phyloP scores from a whole-genome alignment of 1,140 invertebrate species.

The Acromyrmex heyeri region DNA sequence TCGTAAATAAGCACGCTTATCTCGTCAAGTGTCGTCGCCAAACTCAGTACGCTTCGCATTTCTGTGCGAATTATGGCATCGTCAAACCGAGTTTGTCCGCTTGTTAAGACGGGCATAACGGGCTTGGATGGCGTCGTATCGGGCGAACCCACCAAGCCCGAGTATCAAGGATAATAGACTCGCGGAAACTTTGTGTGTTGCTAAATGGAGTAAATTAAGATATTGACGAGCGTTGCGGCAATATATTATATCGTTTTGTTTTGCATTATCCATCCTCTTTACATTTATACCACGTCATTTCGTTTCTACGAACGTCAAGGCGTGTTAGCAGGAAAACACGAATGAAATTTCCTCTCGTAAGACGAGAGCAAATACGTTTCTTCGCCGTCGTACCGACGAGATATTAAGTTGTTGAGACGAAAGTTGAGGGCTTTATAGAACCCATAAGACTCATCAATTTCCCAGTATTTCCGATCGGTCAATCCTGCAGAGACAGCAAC shows the following conservation, averaged over 20 bases:
- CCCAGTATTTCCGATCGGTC: conserved; percentile 61
- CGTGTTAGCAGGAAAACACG: conserved; percentile 22
- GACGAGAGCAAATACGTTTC: conserved; percentile 35
- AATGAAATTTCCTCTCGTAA: conserved; percentile 30
- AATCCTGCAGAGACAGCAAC: conserved; percentile 62
- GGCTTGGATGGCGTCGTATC: neutral
- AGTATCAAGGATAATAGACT: conserved; percentile 8
- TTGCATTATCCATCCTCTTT: conserved; percentile 28
- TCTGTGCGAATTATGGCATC: conserved; percentile 61
- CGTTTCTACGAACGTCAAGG: conserved; percentile 22
- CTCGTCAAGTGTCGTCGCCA: conserved; percentile 62
- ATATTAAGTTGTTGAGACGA: conserved; percentile 62
- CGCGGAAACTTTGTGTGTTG: conserved; percentile 27
- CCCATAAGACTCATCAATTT: conserved; percentile 61
- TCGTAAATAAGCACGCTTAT: conserved; percentile 62
- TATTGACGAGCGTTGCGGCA: conserved; percentile 30
- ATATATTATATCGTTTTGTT: conserved; percentile 26
- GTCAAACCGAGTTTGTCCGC: conserved; percentile 52
- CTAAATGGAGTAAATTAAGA: conserved; percentile 50
- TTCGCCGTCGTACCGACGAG: conserved; percentile 32
- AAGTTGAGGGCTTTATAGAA: conserved; percentile 58
- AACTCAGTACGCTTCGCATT: conserved; percentile 34
- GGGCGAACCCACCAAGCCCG: neutral
- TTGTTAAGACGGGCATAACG: conserved; percentile 43
- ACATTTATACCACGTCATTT: conserved; percentile 32